Base-by-base conservation (phyloP, 1,140 invertebrate species). In the Drosophila bocki region DNA sequence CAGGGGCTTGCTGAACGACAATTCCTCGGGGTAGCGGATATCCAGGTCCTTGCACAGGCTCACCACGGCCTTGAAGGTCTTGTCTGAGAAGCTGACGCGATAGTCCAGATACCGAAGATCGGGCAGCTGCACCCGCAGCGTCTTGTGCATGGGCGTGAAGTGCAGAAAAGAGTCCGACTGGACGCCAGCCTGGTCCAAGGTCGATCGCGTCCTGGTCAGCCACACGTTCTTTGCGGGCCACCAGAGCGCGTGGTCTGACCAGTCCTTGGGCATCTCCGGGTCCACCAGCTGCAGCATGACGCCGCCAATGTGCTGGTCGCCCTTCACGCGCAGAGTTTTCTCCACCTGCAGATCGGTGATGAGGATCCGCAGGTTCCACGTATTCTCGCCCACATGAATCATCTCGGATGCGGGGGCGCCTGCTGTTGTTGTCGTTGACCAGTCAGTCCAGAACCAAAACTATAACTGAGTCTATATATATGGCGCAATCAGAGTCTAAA, bases 61-160 rank as follows among this genome's bases (percentile, higher is more conserved):
- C 29, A 99, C 96, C 15, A 99, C 98, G 39, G 98, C 96, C 75
- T 97, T 97, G 93, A 99, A 99, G 7, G 98, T 98, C 93, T 99
- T 98, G 15, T 97, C 96, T 5, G 98, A 99, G 94, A 99, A 99
- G 93, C 99, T 98, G 7, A 99, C 97, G 82, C 96, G 95, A 93
- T 97, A 97, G 92, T 99, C 98, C 37, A 99, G 94, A 88, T 96
- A 97, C 78, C 98, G 95, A 78, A 99, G 94, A 94, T 99, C 99
- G 9, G 99, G 99, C 81, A 99, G 93, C 92, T 98, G 95, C 45
- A 99, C 96, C 65, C 97, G 95, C 39, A 99, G 94, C 12, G 95
- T 96, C 93, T 99, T 99, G 95, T 99, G 99, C 98, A 99, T 99
- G 19, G 99, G 99, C 29, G 99, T 99, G 93, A 99, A 99, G 92